Conservation (phyloP, 1,140 invertebrate species). For the Portunus trituberculatus region DNA sequence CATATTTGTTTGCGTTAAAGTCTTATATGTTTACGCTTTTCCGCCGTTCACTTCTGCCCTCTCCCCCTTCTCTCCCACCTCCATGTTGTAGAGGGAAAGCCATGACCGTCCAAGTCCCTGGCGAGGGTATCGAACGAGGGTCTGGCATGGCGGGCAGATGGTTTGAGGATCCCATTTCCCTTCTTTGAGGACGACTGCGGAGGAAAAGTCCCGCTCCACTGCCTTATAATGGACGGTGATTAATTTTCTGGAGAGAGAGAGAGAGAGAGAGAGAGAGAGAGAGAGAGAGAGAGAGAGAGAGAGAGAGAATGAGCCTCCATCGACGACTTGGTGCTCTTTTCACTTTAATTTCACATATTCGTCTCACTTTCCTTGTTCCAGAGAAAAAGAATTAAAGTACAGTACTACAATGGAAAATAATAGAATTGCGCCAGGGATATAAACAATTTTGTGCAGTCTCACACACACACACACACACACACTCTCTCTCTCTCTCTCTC, state of each 20-base stretch:
- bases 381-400: too few species aligned
- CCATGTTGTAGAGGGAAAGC: background rate
- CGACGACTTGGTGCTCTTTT: too few species aligned
- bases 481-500: background rate
- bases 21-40: background rate
- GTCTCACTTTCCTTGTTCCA: too few species aligned
- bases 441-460: too few species aligned
- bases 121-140: background rate
- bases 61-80: background rate
- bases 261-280: constrained; percentile 52
- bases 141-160: background rate
- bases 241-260: constrained; percentile 4
- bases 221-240: background rate
- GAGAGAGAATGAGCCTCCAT: background rate
- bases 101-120: background rate
- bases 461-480: too few species aligned
- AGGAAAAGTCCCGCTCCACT: background rate
- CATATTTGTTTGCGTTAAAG: background rate
- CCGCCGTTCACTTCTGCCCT: too few species aligned
- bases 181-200: constrained; percentile 8
- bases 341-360: too few species aligned
- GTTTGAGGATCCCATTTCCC: constrained; percentile 33
- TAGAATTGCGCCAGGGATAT: too few species aligned
- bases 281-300: background rate
- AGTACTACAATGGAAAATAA: too few species aligned